Evolutionary conservation across 2,797 vertebrate genomes (phyloP), one percentile per base, ranked within the genome.

Genomic region (Notamacropus eugenii): DNA sequence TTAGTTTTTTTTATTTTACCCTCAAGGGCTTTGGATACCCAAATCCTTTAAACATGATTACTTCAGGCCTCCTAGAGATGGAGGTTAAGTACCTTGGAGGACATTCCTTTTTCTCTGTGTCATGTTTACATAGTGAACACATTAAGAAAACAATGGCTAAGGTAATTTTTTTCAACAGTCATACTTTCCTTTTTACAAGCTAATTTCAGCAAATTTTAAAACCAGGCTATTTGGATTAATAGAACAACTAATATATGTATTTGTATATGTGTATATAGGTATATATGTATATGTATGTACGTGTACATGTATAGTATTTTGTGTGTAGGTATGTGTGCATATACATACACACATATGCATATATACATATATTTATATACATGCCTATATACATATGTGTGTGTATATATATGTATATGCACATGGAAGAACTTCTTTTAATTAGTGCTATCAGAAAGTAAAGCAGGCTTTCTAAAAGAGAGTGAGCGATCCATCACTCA

Each of bases 201-300:
- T 67, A 11, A 93, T 95, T 95, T 94, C 10, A 90, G 59, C 92
- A 93, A 40, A 95, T 95, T 97, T 97, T 96, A 14, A 82, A 95
- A 95, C 16, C 95, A 13, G 55, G 94, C 67, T 93, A 92, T 96
- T 50, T 34, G 92, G n/a, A 95, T 96, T 95, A 95, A 92, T 62
- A 92, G 91, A 29, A 10, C 59, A 92, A 92, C 94, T 92, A 93
- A 46, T 22, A 34, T 67, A 34, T 34, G 4, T 6, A 34, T 16
- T 4, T 62, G 5, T 34, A 16, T 16, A 5, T 6, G 54, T 19
- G 14, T 55, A 14, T 55, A 19, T 55, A 55, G 13, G 55, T 6
- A 24, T 24, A 56, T 1, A 22, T 55, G 14, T 56, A 56, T 9
- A 56, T 56, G 1, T 24, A 1, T 24, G 1, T 56, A 56, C 22